Conservation (phyloP, 2,888 invertebrate species). For the Scaptomyza polygonia region DNA sequence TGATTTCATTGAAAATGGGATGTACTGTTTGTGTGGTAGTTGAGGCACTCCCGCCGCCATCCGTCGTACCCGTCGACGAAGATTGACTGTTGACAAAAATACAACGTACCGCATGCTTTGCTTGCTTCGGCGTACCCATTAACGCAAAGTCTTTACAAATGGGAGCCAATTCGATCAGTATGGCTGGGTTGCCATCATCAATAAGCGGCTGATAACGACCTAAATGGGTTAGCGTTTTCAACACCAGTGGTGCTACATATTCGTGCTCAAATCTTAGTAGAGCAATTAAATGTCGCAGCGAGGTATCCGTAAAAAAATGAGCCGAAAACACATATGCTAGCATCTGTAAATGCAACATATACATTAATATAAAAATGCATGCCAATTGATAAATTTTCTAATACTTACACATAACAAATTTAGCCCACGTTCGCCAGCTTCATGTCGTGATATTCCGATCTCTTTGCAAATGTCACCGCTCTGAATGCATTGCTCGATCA, state of each 20-base stretch:
- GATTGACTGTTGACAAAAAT: slow-evolving; percentile 91
- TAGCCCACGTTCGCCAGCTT: slow-evolving; percentile 94
- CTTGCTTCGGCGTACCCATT: slow-evolving; percentile 96
- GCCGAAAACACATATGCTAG: slow-evolving; percentile 96
- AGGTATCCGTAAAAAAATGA: slow-evolving; percentile 94
- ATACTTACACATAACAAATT: slow-evolving; percentile 90
- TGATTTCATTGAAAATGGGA: slow-evolving; percentile 91
- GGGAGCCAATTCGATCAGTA: slow-evolving; percentile 92
- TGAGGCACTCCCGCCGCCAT: slow-evolving; percentile 62
- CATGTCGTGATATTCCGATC: slow-evolving; percentile 91
- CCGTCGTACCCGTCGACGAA: slow-evolving; percentile 55
- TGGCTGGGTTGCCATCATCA: slow-evolving; percentile 90
- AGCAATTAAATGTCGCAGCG: slow-evolving; percentile 91
- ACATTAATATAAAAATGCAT: neutral
- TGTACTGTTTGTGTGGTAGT: slow-evolving; percentile 85
- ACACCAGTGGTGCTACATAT: slow-evolving; percentile 90
- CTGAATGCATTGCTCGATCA: slow-evolving; percentile 89
- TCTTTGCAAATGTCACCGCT: slow-evolving; percentile 89
- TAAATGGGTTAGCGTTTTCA: slow-evolving; percentile 93
- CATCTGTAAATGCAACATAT: slow-evolving; percentile 66
- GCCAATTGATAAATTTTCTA: accelerated
- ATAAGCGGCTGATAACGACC: slow-evolving; percentile 92
- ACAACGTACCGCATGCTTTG: slow-evolving; percentile 97
- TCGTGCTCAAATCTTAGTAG: slow-evolving; percentile 89
- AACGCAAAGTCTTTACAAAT: slow-evolving; percentile 95